Percentiles rank a stretch among this genome's conserved stretches.
phyloP scores from a whole-genome alignment of 1,140 invertebrate species.

The Plutomurus gul region DNA sequence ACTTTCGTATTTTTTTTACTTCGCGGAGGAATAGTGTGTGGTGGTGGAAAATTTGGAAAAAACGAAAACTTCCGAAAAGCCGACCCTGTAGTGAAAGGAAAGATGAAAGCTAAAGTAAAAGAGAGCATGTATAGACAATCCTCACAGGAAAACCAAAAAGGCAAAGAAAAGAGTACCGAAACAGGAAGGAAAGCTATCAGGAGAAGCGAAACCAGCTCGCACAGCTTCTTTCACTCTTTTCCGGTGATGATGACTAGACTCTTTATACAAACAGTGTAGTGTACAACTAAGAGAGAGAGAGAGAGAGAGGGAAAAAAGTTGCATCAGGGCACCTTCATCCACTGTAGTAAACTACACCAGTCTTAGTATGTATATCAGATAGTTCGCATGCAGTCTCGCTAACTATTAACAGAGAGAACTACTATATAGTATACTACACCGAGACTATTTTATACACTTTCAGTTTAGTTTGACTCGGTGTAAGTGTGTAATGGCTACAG shows the following conservation, averaged over 20 bases:
- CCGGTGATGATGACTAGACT: constrained; percentile 25
- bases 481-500: constrained; percentile 9
- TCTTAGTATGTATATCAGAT: no score
- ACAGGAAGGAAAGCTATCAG: constrained; percentile 28
- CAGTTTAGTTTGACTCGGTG: neutral
- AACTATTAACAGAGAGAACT: no score
- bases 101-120: constrained; percentile 25
- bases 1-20: neutral
- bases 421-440: no score
- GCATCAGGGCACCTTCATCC: constrained; percentile 12
- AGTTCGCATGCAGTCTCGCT: no score
- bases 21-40: neutral
- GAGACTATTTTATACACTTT: neutral
- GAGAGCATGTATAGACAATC: constrained; percentile 12
- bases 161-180: constrained; percentile 26
- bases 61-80: neutral
- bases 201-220: constrained; percentile 18
- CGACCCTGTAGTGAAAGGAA: constrained; percentile 10
- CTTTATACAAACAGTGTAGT: constrained; percentile 6
- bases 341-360: no score
- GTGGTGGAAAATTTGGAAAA: constrained; percentile 1
- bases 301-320: no score
- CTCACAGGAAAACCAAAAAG: constrained; percentile 26
- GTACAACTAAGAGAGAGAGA: neutral
- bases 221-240: constrained; percentile 29